Evolutionary conservation across 92 coral and sea anemone genomes (phyloP).

Genomic region (Plumapathes pennacea): DNA sequence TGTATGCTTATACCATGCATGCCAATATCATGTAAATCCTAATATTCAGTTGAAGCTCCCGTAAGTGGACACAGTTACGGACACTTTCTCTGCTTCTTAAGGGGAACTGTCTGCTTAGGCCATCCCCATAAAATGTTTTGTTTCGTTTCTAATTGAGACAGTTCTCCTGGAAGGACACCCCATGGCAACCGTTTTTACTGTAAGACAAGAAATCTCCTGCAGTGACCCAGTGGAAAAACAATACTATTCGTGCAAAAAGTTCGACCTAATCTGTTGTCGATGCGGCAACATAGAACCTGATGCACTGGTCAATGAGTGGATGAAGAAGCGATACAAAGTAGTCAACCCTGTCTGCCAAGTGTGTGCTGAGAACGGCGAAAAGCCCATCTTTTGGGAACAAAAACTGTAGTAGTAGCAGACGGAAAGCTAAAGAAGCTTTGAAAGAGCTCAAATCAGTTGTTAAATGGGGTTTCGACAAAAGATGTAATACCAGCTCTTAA

Average conservation of each 20-base stretch:
- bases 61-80: too few relatives aligned
- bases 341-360: slow-evolving; percentile 29
- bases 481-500: too few relatives aligned
- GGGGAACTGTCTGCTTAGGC: too few relatives aligned
- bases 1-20: too few relatives aligned
- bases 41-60: too few relatives aligned
- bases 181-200: slow-evolving; percentile 7
- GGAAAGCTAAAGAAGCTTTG: slow-evolving; percentile 31
- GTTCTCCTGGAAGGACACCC: slow-evolving; percentile 26
- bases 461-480: too few relatives aligned
- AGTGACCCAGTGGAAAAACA: slow-evolving; percentile 22
- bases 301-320: slow-evolving; percentile 24
- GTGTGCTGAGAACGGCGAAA: slow-evolving; percentile 22
- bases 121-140: too few relatives aligned
- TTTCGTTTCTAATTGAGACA: too few relatives aligned
- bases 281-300: slow-evolving; percentile 38
- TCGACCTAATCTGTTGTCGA: slow-evolving; percentile 43
- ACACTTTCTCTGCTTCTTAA: too few relatives aligned
- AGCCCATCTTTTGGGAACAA: slow-evolving; percentile 25
- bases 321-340: slow-evolving; percentile 20
- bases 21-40: too few relatives aligned
- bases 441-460: too few relatives aligned
- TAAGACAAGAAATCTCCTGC: too few relatives aligned
- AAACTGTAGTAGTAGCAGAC: slow-evolving; percentile 27
- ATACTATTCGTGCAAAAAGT: slow-evolving; percentile 40